These are phyloP conservation scores for Lichenostomus cassidix DNA, from an alignment of 2,113 vertebrate species.

Conservation along the genomic window DNA sequence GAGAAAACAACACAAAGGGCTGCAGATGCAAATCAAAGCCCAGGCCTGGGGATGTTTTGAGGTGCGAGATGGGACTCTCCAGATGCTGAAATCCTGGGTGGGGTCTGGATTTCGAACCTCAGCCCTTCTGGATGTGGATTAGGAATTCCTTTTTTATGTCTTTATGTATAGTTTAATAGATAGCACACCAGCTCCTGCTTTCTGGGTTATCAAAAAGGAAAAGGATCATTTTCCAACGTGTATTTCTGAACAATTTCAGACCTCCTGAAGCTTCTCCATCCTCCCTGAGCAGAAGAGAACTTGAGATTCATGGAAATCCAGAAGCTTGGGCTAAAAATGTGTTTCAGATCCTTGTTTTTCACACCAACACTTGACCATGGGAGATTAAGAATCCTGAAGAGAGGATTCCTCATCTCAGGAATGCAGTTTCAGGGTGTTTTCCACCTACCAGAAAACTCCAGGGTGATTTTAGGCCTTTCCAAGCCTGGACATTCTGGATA, in stretches of 20 bases:
- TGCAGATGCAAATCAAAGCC: neutral
- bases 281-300: neutral
- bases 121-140: neutral
- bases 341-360: fast-evolving
- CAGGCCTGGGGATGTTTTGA: neutral
- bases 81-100: neutral
- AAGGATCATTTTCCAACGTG: fast-evolving
- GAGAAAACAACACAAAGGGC: neutral
- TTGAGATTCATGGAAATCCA: fast-evolving
- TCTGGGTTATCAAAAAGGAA: neutral
- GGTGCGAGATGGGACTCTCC: neutral
- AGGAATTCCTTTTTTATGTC: neutral
- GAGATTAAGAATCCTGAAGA: neutral
- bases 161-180: neutral
- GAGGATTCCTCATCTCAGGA: neutral
- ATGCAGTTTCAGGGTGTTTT: neutral
- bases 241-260: neutral
- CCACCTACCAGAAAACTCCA: neutral
- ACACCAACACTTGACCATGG: fast-evolving
- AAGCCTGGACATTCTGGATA: fast-evolving
- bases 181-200: neutral
- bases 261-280: neutral
- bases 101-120: neutral
- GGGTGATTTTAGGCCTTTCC: neutral
- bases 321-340: neutral